Evolutionary conservation across 2,888 invertebrate genomes (phyloP).

Genomic region (Neelides folsomi): DNA sequence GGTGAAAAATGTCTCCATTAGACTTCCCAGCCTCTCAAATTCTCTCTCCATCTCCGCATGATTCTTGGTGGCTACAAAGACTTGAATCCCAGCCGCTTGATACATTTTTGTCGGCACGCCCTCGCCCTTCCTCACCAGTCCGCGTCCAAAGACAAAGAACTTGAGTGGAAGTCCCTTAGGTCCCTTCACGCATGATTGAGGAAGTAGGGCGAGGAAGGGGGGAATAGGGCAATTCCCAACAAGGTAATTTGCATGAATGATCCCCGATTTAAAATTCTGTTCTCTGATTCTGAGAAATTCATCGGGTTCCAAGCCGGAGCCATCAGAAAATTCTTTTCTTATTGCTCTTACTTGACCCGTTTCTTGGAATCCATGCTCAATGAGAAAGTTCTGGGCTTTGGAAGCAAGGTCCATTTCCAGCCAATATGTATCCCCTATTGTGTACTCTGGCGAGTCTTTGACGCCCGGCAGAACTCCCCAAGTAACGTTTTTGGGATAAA

Average conservation of each 20-base stretch:
- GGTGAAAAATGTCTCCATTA: conserved; percentile 46
- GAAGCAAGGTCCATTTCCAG: conserved; percentile 28
- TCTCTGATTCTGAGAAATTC: conserved; percentile 27
- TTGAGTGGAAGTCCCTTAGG: conserved; percentile 49
- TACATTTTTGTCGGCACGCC: conserved; percentile 36
- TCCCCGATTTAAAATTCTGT: conserved; percentile 20
- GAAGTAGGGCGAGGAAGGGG: conserved; percentile 58
- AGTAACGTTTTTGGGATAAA: conserved; percentile 15
- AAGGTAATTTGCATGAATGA: conserved; percentile 41
- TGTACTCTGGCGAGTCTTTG: conserved; percentile 14
- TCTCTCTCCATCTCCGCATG: conserved; percentile 43
- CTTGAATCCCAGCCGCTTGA: conserved; percentile 54
- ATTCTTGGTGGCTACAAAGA: conserved; percentile 48
- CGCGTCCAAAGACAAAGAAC: conserved; percentile 56
- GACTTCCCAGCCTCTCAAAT: conserved; percentile 39
- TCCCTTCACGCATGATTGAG: conserved; percentile 51
- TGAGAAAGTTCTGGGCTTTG: conserved; percentile 34
- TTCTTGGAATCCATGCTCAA: conserved; percentile 46
- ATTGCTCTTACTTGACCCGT: conserved; percentile 66
- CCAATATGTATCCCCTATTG: conserved; percentile 15
- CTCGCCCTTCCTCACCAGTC: conserved; percentile 43
- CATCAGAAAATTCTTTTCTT: conserved; percentile 60
- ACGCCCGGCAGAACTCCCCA: conserved; percentile 4
- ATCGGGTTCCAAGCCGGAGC: conserved; percentile 47
- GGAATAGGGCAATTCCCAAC: conserved; percentile 60